These are phyloP conservation scores for Nymphicus hollandicus DNA, from an alignment of 2,113 vertebrate genomes.

Conservation along the genomic window DNA sequence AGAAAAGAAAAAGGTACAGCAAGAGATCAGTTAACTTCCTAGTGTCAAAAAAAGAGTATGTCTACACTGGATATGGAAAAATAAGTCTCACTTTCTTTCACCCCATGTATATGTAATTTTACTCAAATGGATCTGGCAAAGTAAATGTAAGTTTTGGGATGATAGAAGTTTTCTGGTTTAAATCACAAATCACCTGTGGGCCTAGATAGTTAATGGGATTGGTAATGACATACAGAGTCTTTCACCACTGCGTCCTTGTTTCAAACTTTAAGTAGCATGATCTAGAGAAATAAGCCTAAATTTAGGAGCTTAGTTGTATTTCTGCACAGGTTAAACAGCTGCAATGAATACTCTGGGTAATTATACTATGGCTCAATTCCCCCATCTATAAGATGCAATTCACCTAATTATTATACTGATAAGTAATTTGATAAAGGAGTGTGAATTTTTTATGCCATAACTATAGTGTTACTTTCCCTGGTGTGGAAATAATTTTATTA, in stretches of 20 bases:
- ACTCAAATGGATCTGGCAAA: neutral
- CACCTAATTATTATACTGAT: neutral
- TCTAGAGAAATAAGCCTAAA: neutral
- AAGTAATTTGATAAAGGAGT: neutral
- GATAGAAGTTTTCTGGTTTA: neutral
- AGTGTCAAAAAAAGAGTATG: neutral
- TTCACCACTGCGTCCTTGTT: neutral
- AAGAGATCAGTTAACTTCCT: neutral
- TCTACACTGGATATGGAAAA: neutral
- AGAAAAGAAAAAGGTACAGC: neutral
- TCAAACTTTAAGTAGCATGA: neutral
- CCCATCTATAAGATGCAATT: neutral
- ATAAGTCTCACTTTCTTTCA: neutral
- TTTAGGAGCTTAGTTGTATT: neutral
- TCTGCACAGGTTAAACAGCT: neutral
- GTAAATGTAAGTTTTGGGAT: neutral
- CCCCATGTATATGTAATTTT: neutral
- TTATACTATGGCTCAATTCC: neutral
- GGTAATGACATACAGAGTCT: constrained; percentile 59
- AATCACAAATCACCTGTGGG: neutral
- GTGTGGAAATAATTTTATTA: neutral
- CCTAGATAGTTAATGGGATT: neutral
- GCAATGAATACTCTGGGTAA: neutral
- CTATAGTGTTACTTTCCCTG: neutral
- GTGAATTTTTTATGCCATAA: neutral